Evolutionary conservation across 1,140 invertebrate species (phyloP), one percentile per base, ranked within the genome.

Genomic region (Carposina sasakii): DNA sequence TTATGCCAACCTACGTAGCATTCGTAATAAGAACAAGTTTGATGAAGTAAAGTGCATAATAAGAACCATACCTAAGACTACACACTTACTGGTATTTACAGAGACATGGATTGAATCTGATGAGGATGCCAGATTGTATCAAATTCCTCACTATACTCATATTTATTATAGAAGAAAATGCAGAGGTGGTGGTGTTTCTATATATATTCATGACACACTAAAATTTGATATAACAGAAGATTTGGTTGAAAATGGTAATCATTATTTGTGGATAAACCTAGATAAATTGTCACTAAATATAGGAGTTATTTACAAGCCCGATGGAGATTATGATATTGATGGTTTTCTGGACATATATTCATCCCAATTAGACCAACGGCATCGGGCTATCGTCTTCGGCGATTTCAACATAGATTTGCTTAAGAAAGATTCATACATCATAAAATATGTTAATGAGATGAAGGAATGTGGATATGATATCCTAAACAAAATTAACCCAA

Each of bases 161-260:
- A 50, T 52, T 22, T 58, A 49, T 36, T 59, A 57, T 28, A 45
- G 41, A 8, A 50, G 57, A 33, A 33, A 6, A n/a, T 20, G 46
- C 13, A 50, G 40, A 37, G 58, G 55, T 12, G 58, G 58, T 10
- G 61, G 61, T 17, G 52, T 64, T 2, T 64, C 57, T 2, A 60
- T 60, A 20, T 54, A 51, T 48, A 43, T 52, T 1, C 54, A 57
- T 22, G 33, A 55, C 20, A 48, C 44, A 10, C 22, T 63, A 30
- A 48, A 56, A 16, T 51, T 59, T 13, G 34, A 24, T 16, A 0
- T 51, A 12, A 48, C 51, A 9, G 28, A 48, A 30, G 44, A 56
- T 17, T 10, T 33, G 12, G 52, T 44, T 26, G 26, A 15, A 12
- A 28, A 54, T 17, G 45, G 50, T n/a, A 60, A 45, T 23, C 52